Conservation (phyloP, 2,888 invertebrate genomes). For the Melieria omissa region DNA sequence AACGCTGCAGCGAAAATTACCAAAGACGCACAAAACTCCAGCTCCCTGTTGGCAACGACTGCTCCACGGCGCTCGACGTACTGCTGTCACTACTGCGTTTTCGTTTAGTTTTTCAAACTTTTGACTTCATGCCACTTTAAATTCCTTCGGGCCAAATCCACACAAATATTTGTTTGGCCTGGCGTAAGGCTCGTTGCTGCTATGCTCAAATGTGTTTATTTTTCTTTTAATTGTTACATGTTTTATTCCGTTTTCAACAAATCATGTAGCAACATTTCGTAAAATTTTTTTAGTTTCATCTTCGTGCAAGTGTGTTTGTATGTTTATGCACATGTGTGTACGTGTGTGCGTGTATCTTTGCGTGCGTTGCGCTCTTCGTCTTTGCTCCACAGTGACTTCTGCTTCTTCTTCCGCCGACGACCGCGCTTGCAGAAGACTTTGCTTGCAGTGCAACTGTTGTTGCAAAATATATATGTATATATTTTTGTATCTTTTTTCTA, state of each 20-base stretch:
- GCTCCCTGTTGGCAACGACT: background rate
- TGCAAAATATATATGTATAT: background rate
- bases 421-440: slow-evolving; percentile 21
- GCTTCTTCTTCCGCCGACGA: slow-evolving; percentile 13
- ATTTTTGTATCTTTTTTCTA: slow-evolving; percentile 20
- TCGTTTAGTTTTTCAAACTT: slow-evolving; percentile 11
- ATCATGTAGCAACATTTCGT: slow-evolving; percentile 39
- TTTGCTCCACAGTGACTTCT: slow-evolving; percentile 27
- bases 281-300: slow-evolving; percentile 41
- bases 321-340: slow-evolving; percentile 36
- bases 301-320: slow-evolving; percentile 38
- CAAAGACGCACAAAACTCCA: slow-evolving; percentile 22
- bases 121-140: background rate
- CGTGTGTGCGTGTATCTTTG: slow-evolving; percentile 40
- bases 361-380: slow-evolving; percentile 40
- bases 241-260: slow-evolving; percentile 21
- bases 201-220: background rate
- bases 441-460: slow-evolving; percentile 17
- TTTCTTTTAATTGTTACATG: slow-evolving; percentile 12
- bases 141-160: background rate
- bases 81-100: slow-evolving; percentile 12
- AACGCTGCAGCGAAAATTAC: slow-evolving; percentile 13
- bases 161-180: too few species aligned
- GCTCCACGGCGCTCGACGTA: background rate
- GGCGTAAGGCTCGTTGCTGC: too few species aligned